phyloP scores from a whole-genome alignment of 2,888 invertebrate species.

The Orthonevra nobilis region DNA sequence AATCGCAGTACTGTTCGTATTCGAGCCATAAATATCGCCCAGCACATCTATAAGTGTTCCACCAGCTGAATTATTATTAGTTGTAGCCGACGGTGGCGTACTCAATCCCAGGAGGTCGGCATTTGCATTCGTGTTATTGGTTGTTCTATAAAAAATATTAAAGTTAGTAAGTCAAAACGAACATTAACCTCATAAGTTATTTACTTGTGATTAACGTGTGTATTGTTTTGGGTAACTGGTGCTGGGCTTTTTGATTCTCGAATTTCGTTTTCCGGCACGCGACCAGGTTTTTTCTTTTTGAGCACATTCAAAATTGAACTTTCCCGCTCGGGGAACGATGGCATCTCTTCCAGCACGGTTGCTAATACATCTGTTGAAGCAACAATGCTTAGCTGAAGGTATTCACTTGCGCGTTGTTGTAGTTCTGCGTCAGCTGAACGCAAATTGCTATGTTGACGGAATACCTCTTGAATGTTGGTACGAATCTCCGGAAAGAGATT shows the following conservation, averaged over 20 bases:
- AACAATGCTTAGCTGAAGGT: conserved; percentile 96
- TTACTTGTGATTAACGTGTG: conserved; percentile 80
- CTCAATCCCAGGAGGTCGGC: conserved; percentile 93
- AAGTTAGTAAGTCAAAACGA: background rate
- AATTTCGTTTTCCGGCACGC: conserved; percentile 93
- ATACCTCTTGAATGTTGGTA: conserved; percentile 96
- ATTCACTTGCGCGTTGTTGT: conserved; percentile 98
- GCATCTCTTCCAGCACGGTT: conserved; percentile 99
- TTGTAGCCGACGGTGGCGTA: conserved; percentile 89
- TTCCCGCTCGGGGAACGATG: conserved; percentile 99
- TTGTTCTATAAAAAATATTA: conserved; percentile 73
- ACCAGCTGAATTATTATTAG: conserved; percentile 84
- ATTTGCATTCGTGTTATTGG: conserved; percentile 81
- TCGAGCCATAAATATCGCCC: conserved; percentile 89
- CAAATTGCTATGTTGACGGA: conserved; percentile 95
- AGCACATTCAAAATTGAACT: conserved; percentile 98
- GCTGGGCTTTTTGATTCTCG: conserved; percentile 90
- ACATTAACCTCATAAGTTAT: no score
- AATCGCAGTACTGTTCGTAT: conserved; percentile 84
- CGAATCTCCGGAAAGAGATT: conserved; percentile 99
- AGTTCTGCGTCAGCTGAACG: conserved; percentile 98
- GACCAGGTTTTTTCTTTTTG: conserved; percentile 98
- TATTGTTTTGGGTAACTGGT: conserved; percentile 79
- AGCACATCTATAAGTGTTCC: conserved; percentile 94
- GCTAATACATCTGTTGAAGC: conserved; percentile 98